Conservation (phyloP, 2,797 vertebrate species). For the Sebastolobus altivelis region DNA sequence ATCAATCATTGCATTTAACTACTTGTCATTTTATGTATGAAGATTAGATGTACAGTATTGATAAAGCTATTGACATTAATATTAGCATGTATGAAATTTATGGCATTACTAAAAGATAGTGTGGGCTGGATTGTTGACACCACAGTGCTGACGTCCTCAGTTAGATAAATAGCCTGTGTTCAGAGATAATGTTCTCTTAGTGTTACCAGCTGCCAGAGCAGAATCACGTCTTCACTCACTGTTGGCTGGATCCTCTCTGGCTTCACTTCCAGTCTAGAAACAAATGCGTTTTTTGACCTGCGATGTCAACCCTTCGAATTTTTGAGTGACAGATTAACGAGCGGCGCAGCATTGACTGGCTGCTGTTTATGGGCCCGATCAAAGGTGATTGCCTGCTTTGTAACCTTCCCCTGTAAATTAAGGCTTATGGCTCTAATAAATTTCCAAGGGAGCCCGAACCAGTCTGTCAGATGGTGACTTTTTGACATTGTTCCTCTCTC, state of each 20-base stretch:
- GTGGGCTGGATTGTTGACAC: not conserved
- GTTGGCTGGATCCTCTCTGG: slow-evolving; percentile 19
- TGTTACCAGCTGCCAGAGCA: slow-evolving; percentile 31
- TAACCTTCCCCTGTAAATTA: slow-evolving; percentile 79
- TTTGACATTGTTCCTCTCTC: slow-evolving; percentile 74
- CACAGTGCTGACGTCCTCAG: not conserved
- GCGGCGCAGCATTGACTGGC: slow-evolving; percentile 56
- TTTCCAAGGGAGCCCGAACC: slow-evolving; percentile 61
- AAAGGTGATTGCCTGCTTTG: slow-evolving; percentile 76
- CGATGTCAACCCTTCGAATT: slow-evolving; percentile 53
- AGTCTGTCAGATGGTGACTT: slow-evolving; percentile 65
- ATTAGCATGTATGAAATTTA: not conserved
- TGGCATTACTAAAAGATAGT: not conserved
- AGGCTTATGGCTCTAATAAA: slow-evolving; percentile 77
- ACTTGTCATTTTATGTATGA: not conserved
- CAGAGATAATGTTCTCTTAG: slow-evolving; percentile 38
- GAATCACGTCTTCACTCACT: slow-evolving; percentile 47
- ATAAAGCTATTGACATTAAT: not conserved
- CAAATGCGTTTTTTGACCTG: slow-evolving; percentile 65
- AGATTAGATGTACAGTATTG: not conserved
- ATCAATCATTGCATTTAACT: not conserved
- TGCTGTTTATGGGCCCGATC: slow-evolving; percentile 77
- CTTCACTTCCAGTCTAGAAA: slow-evolving; percentile 49
- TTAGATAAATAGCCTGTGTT: slow-evolving; percentile 39
- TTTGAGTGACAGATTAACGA: slow-evolving; percentile 72